Conservation (phyloP, 2,888 invertebrate genomes). For the Meteorus cinctellus region DNA sequence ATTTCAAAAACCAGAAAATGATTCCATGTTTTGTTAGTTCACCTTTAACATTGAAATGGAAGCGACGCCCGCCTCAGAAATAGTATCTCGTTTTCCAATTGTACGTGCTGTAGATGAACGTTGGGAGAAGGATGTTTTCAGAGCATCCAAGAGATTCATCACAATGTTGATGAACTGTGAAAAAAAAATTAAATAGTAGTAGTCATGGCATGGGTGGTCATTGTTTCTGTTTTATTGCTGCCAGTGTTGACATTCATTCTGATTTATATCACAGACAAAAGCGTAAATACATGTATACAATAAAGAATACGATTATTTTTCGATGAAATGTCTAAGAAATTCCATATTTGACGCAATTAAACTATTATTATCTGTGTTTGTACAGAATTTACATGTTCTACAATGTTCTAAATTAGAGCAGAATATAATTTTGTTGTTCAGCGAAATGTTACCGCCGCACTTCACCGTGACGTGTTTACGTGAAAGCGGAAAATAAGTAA, state of each 20-base stretch:
- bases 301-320: conserved; percentile 3
- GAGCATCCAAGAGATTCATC: conserved; percentile 90
- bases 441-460: not conserved
- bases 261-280: conserved; percentile 15
- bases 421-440: conserved; percentile 20
- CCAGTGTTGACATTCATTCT: not conserved
- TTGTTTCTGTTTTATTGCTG: not conserved
- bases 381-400: not conserved
- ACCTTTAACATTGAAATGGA: conserved; percentile 90
- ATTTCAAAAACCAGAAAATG: too few species aligned
- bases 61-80: conserved; percentile 92
- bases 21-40: conserved; percentile 35
- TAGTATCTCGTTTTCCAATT: conserved; percentile 89
- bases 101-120: conserved; percentile 89
- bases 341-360: not conserved
- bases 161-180: conserved; percentile 93
- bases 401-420: conserved; percentile 17
- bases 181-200: conserved; percentile 35
- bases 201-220: not conserved
- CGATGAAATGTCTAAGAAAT: not conserved
- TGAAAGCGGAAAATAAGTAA: conserved; percentile 21
- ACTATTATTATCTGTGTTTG: not conserved
- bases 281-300: not conserved
- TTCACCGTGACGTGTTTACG: conserved; percentile 22
- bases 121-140: conserved; percentile 94